Percentiles rank a stretch among this genome's conserved stretches.
phyloP scores from a whole-genome alignment of 2,888 invertebrate genomes.

The Aphodius sticticus region DNA sequence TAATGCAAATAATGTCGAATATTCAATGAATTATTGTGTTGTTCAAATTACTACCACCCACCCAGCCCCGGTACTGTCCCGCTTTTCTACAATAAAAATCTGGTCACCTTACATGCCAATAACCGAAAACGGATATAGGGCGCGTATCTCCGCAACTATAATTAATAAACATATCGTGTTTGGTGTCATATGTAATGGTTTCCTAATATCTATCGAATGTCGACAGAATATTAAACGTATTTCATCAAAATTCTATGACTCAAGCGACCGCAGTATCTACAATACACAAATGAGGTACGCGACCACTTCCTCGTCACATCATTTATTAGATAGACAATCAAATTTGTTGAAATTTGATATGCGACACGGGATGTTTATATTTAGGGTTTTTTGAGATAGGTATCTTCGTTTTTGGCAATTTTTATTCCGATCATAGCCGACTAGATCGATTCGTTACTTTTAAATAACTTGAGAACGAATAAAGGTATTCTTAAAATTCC shows the following conservation, averaged over 20 bases:
- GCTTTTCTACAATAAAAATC: no score
- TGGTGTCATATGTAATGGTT: not conserved
- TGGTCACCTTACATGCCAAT: no score
- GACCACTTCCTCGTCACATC: not conserved
- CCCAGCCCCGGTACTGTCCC: no score
- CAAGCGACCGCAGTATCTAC: not conserved
- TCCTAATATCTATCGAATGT: not conserved
- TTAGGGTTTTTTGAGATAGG: not conserved
- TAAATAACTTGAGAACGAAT: not conserved
- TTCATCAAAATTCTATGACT: not conserved
- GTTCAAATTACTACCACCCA: no score
- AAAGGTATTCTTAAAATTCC: not conserved
- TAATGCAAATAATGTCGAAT: no score
- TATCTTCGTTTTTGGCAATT: not conserved
- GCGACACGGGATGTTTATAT: not conserved
- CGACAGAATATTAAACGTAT: not conserved
- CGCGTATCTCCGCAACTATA: not conserved
- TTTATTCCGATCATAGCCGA: not conserved
- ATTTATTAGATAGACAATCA: not conserved
- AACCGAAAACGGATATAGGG: not conserved
- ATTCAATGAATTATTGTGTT: no score
- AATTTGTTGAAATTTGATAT: not conserved
- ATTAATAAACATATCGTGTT: not conserved
- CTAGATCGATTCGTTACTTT: not conserved
- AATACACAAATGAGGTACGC: not conserved